Conservation (phyloP, 53 echinoderm and acorn worm species). For the Crossaster papposus region DNA sequence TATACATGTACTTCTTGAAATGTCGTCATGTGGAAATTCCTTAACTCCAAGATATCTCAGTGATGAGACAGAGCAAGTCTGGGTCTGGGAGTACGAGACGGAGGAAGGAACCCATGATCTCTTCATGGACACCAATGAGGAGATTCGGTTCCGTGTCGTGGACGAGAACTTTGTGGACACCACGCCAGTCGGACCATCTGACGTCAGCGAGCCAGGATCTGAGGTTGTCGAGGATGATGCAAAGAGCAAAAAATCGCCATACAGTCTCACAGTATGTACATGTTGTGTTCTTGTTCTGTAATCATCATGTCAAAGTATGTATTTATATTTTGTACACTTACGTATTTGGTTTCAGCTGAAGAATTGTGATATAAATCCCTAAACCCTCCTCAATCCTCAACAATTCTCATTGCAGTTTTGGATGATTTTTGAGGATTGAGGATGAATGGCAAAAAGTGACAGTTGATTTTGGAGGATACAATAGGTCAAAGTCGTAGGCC, state of each 20-base stretch:
- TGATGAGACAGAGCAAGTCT: constrained; percentile 94
- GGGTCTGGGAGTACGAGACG: constrained; percentile 98
- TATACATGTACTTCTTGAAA: neutral
- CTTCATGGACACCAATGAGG: constrained; percentile 93
- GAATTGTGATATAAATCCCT: no score
- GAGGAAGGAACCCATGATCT: constrained; percentile 96
- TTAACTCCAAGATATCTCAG: constrained; percentile 62
- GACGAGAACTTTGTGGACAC: constrained; percentile 93
- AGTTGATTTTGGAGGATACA: no score
- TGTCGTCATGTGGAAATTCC: neutral
- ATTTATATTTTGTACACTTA: neutral
- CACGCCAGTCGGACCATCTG: constrained; percentile 93
- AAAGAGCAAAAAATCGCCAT: constrained; percentile 84
- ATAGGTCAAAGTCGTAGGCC: no score
- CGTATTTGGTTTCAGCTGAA: neutral
- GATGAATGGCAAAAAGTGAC: no score
- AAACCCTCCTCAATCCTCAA: no score
- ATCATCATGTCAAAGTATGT: neutral
- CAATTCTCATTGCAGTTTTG: no score
- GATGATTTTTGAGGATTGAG: no score
- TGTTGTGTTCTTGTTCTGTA: neutral
- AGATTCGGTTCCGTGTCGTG: constrained; percentile 87
- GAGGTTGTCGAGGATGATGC: constrained; percentile 63
- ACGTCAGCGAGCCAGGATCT: constrained; percentile 64
- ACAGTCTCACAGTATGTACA: constrained; percentile 81